These are phyloP conservation scores for Penaeus chinensis DNA, from an alignment of 1,140 invertebrate species.

Conservation along the genomic window DNA sequence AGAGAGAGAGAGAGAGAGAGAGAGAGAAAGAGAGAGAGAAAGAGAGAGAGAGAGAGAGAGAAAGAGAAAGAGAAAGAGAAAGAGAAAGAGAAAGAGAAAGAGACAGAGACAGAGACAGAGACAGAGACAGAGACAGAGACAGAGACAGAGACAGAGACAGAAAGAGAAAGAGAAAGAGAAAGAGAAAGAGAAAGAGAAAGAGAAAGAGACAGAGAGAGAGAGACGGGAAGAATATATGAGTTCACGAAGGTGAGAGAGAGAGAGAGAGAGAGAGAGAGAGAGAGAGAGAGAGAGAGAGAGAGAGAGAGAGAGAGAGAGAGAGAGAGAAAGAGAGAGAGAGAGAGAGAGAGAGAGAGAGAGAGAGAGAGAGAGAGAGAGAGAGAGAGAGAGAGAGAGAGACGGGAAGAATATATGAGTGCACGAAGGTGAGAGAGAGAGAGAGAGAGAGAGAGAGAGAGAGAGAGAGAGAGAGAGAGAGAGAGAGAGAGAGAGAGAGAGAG, in stretches of 20 bases:
- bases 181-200: no score
- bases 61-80: conserved; percentile 18
- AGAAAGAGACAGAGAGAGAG: background rate
- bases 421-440: no score
- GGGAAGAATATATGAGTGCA: no score
- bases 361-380: background rate
- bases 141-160: no score
- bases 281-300: background rate
- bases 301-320: background rate
- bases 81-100: background rate
- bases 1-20: no score
- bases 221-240: background rate
- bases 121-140: background rate
- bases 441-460: no score
- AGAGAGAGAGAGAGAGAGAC: no score
- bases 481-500: no score
- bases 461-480: no score
- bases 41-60: background rate
- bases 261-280: background rate
- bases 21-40: background rate
- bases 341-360: background rate
- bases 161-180: background rate
- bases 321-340: background rate
- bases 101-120: background rate
- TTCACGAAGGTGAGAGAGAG: background rate